A percentile compares a stretch with the other conserved stretches of the same genome.
These are phyloP conservation scores for Formicarius rufipectus DNA, from an alignment of 2,113 vertebrate genomes.

Conservation along the genomic window DNA sequence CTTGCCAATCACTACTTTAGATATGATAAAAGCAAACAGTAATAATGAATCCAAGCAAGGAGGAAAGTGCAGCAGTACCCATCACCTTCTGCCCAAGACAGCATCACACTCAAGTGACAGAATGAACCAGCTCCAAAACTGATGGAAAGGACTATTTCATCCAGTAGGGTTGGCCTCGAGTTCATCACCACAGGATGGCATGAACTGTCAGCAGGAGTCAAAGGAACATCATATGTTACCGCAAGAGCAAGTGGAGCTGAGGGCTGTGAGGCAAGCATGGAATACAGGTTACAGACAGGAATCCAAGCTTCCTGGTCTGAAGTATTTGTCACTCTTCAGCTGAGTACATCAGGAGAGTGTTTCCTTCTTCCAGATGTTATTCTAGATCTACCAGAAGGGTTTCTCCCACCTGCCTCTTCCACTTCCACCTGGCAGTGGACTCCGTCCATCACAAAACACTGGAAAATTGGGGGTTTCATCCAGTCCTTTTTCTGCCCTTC, in stretches of 20 bases:
- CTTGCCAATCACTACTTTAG: not conserved
- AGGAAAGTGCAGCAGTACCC: not conserved
- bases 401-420: not conserved
- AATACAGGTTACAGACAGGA: not conserved
- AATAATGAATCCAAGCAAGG: not conserved
- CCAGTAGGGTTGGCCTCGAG: not conserved
- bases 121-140: not conserved
- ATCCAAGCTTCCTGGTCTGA: not conserved
- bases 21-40: not conserved
- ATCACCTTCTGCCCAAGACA: not conserved
- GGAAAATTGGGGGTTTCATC: not conserved
- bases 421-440: not conserved
- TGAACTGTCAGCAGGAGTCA: not conserved
- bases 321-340: not conserved
- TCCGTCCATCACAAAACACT: not conserved
- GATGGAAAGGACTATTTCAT: not conserved
- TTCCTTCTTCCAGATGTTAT: not conserved
- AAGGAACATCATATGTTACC: not conserved
- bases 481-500: not conserved
- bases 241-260: not conserved
- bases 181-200: not conserved
- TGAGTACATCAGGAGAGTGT: not conserved
- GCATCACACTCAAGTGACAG: not conserved
- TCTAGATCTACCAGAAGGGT: not conserved
- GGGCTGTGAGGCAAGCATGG: not conserved